These are phyloP conservation scores for Leptosomus discolor DNA, from an alignment of 2,113 vertebrate species.

Conservation along the genomic window DNA sequence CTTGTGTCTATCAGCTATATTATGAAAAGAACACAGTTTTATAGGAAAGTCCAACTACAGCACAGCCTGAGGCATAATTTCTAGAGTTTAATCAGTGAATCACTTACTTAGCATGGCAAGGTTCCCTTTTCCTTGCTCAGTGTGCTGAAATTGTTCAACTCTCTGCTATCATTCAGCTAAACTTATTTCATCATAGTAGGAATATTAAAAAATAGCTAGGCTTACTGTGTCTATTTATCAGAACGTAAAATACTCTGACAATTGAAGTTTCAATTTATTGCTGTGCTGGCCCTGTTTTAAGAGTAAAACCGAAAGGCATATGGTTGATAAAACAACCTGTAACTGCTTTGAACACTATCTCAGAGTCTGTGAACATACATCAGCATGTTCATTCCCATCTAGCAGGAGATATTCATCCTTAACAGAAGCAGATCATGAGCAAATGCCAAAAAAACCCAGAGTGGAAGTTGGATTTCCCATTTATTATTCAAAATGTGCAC, in stretches of 20 bases:
- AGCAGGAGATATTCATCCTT: neutral
- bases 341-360: neutral
- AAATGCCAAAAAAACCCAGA: neutral
- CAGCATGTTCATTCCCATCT: neutral
- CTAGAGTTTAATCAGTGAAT: constrained; percentile 16
- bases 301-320: constrained; percentile 28
- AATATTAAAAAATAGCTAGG: constrained; percentile 37
- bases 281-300: neutral
- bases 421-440: neutral
- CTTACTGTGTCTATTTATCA: constrained; percentile 13
- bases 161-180: constrained; percentile 7
- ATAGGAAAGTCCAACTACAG: neutral
- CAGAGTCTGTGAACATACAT: neutral
- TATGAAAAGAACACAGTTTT: constrained; percentile 8
- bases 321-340: constrained; percentile 15
- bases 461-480: neutral
- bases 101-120: neutral
- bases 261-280: constrained; percentile 35
- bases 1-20: neutral
- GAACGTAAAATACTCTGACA: constrained; percentile 5
- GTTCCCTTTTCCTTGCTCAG: neutral
- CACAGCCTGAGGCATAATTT: constrained; percentile 27
- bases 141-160: neutral
- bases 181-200: constrained; percentile 18
- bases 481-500: neutral